Base-by-base conservation (phyloP, 2,113 vertebrate genomes). In the Spheniscus mendiculus region DNA sequence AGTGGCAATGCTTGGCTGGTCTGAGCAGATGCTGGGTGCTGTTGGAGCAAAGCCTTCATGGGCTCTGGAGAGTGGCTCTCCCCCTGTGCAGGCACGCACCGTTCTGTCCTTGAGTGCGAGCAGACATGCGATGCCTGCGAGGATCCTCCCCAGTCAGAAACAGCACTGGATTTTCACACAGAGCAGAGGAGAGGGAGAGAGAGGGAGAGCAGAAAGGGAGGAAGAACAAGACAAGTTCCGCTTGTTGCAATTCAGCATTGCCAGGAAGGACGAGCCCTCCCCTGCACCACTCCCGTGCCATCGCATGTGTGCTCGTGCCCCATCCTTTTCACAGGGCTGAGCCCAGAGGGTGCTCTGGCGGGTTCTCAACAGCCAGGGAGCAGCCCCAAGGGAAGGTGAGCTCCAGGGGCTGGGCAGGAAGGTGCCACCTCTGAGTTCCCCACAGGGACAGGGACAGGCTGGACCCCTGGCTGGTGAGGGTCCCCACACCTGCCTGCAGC, bases 21-120 rank as follows among this genome's bases (percentile, higher is more conserved):
- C 17, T 0, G 14, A 89, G 49, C 73, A 65, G 45, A 10, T 0
- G 0, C 15, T 1, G 3, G 50, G 66, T 22, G 42, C 58, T 1
- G 2, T n/a, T 2, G 12, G 26, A 45, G 63, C 15, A 2, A 45
- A 65, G 53, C n/a, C 84, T 10, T 15, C 2, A 9, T 2, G 2
- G 3, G 4, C 52, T 32, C 34, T 6, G 4, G 30, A 50, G 58
- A 44, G 58, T 2, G 1, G 56, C 34, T 65, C 50, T 59, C 11
- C 38, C 26, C 76, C 32, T 0, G 47, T 6, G 25, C 53, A 4
- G 69, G 83, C 79, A 63, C 12, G 2, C 15, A 34, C 63, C 63
- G 19, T 16, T 26, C 52, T 4, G 50, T 47, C 90, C 87, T 47
- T 26, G 77, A 95, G 78, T 0, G 7, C 7, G 2, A 91, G 87